Percentiles rank a stretch among this genome's conserved stretches.
Conservation (phyloP, 1,140 invertebrate genomes). For the Nixonia krombeini region DNA sequence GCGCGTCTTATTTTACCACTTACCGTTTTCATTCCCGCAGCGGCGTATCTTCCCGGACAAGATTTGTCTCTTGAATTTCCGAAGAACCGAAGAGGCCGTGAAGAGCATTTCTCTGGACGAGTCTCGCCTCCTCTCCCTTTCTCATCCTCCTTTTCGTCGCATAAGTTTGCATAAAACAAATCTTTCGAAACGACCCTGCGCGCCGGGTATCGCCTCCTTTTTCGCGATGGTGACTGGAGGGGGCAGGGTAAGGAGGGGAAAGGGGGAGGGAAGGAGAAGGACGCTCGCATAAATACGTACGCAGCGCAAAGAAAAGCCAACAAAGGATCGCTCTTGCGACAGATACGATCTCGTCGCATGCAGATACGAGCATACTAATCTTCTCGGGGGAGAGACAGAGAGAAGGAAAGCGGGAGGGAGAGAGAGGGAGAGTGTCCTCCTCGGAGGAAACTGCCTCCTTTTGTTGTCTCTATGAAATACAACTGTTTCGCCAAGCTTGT, state of each 20-base stretch:
- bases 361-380: slow-evolving; percentile 70
- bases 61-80: neutral
- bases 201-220: slow-evolving; percentile 5
- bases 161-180: slow-evolving; percentile 57
- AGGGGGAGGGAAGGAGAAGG: slow-evolving; percentile 52
- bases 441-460: slow-evolving; percentile 43
- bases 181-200: slow-evolving; percentile 47
- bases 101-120: neutral
- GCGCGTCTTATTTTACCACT: too few relatives aligned
- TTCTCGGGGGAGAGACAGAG: slow-evolving; percentile 29
- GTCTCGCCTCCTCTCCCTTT: neutral
- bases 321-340: slow-evolving; percentile 63
- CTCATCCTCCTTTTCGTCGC: slow-evolving; percentile 5
- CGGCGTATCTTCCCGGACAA: neutral
- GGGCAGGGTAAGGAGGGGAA: slow-evolving; percentile 32
- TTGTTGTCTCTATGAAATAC: slow-evolving; percentile 51
- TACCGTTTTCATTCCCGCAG: neutral
- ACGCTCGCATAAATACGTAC: slow-evolving; percentile 68
- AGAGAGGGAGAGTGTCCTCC: slow-evolving; percentile 31
- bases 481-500: slow-evolving; percentile 31
- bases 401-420: neutral
- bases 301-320: slow-evolving; percentile 66
- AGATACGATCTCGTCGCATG: slow-evolving; percentile 70
- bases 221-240: slow-evolving; percentile 4
- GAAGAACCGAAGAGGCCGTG: neutral